Base-by-base conservation (phyloP, 2,888 invertebrate genomes). In the Alloscopus bannaensis region DNA sequence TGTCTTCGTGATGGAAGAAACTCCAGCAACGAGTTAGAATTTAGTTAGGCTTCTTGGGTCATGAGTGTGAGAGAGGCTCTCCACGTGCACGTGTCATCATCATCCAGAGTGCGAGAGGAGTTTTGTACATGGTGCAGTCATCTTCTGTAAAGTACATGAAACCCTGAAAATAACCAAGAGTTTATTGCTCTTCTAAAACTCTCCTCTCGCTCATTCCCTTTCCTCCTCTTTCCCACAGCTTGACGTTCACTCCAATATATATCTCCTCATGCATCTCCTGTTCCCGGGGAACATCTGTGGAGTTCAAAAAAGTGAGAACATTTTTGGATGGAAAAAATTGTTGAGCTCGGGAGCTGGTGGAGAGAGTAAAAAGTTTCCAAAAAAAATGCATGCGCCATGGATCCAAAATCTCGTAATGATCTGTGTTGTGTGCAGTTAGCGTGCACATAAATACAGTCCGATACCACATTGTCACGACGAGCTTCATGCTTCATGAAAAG, bases 81-180 rank as follows among this genome's bases (percentile, higher is more conserved):
- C 64, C 77, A 65, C 65, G 71, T 71, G 78, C 78, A 79, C 78
- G 78, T 79, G 78, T 79, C 77, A 77, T 73, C 73, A 66, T 77
- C 78, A 79, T 76, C 76, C 76, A 75, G 75, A n/a, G n/a, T n/a
- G n/a, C n/a, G n/a, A n/a, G n/a, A n/a, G n/a, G n/a, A n/a, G n/a
- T n/a, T 28, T 45, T 65, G 50, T 70, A 42, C 59, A 70, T 65
- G 70, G 65, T 65, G 57, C 78, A 78, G 70, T 78, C 66, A 72
- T 71, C 66, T 79, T 70, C 60, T 71, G 59, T 71, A 55, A 71
- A 71, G 65, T 31, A 36, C 6, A 71, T 40, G 66, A 72, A 79
- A 71, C 71, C 71, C 71, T 79, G 71, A 72, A 71, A 78, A 79
- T 66, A 79, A 65, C 71, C 71, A 65, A 66, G 78, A 79, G 78